Base-by-base conservation (phyloP, 2,113 vertebrate species). In the Noturus placidus region DNA sequence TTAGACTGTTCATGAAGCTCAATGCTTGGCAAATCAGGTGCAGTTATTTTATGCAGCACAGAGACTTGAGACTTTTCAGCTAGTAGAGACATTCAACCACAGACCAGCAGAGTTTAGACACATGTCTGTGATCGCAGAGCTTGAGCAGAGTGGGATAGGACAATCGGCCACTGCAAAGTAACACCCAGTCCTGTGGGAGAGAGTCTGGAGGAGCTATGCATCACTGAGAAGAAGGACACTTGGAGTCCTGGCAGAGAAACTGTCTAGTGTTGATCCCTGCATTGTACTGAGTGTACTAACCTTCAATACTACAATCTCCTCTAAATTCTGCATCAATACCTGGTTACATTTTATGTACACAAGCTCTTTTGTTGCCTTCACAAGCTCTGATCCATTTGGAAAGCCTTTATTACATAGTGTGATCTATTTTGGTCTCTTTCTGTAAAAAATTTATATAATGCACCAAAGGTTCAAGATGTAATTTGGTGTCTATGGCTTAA, bases 71-170 rank as follows among this genome's bases (percentile, higher is more conserved):
- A 96, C 94, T 72, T 98, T 94, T 0, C 90, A 84, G 3, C 76
- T 99, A 90, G 97, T 99, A 87, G 97, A 99, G 94, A 94, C 91
- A 1, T 99, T 99, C 90, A 99, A 99, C 95, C 96, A 97, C 94
- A 92, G 91, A 83, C 95, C 98, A 0, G 92, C 86, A 0, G 96
- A 97, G 67, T 99, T 99, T 91, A 98, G 96, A 85, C 98, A 99
- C 89, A 98, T 97, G 97, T 92, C 92, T 17, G 96, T 99, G 84
- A 96, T 99, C 25, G 96, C 97, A 3, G 97, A 97, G 92, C 92
- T 99, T 80, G 97, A 99, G 86, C 97, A 97, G 89, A 97, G 95
- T 0, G 96, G 97, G 56, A 90, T 98, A 84, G 96, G 96, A 65
- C 74, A 87, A 0, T 85, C 83, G 0, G 78, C 72, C 14, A 25